Base-by-base conservation (phyloP, 1,140 invertebrate species). In the Drosophila funebris region DNA sequence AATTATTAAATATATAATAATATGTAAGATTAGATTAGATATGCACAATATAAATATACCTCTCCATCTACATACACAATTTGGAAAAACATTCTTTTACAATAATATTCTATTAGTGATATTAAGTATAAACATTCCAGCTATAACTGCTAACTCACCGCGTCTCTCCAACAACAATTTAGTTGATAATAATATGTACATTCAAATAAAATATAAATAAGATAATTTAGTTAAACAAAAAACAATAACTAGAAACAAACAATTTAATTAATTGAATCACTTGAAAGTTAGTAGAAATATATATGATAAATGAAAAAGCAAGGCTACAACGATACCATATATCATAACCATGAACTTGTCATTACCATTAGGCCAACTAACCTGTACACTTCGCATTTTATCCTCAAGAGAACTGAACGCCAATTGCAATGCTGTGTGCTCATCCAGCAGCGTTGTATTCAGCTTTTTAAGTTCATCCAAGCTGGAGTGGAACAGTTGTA, bases 361-460 rank as follows among this genome's bases (percentile, higher is more conserved):
- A 57, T 4, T n/a, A n/a, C 2, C 18, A 1, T 41, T 31, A 20
- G 2, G 16, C 6, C n/a, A 16, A 78, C 76, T 90, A 93, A 96
- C 96, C 94, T 97, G 96, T 16, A 94, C 93, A 93, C 96, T 96
- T 46, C 96, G 94, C 84, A 97, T 93, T 92, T 98, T 98, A 54
- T 98, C 96, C 93, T 99, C 97, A 22, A 98, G 93, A 43, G 96
- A 94, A 71, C 95, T 95, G 93, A 96, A 98, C 11, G 97, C 96
- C 75, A 99, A 93, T 90, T 98, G 97, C 54, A 98, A 92, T 3
- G 98, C 97, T 92, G 98, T 96, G 91, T 99, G 96, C 93, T 99
- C 98, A 93, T 99, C 98, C 90, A 96, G 94, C 37, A 99, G 91
- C 70, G 97, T 95, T 93, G 98, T 95, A 92, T 97, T 98, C 3